phyloP scores from a whole-genome alignment of 2,888 invertebrate genomes.

The Dascillus cervinus region DNA sequence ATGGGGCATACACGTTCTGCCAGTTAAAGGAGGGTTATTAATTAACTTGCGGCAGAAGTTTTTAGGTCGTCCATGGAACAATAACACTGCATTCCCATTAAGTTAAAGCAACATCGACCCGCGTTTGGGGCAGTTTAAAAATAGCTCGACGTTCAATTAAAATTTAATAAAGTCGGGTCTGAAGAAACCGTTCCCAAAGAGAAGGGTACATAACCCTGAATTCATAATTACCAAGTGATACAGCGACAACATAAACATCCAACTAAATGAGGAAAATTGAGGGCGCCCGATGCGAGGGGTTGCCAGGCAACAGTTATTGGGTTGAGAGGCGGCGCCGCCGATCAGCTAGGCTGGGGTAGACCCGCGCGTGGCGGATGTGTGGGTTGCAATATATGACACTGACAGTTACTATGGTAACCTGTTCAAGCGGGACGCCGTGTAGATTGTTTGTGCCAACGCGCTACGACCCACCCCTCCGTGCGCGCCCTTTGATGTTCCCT shows the following conservation, averaged over 20 bases:
- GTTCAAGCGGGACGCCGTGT: constrained; percentile 24
- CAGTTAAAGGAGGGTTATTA: no score
- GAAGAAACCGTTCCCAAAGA: no score
- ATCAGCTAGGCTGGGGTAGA: constrained; percentile 21
- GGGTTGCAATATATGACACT: constrained; percentile 30
- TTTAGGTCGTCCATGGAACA: no score
- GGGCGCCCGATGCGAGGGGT: constrained; percentile 22
- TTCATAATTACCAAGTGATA: constrained; percentile 27
- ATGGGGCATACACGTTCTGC: no score
- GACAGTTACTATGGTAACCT: constrained; percentile 28
- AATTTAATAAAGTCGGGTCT: no score
- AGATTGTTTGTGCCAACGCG: constrained; percentile 26
- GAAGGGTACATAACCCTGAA: no score
- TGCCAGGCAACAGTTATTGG: constrained; percentile 27
- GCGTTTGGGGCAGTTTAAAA: no score
- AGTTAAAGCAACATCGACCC: no score
- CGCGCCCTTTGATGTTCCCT: constrained; percentile 20
- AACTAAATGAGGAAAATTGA: constrained; percentile 15
- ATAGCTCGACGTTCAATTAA: no score
- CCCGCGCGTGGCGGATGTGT: constrained; percentile 30
- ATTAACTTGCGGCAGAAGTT: no score
- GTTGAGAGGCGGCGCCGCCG: constrained; percentile 24
- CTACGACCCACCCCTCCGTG: no score
- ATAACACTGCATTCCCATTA: no score
- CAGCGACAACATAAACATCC: constrained; percentile 28